These are phyloP conservation scores for Drosophila pullipes DNA, from an alignment of 2,888 invertebrate genomes.

Conservation along the genomic window DNA sequence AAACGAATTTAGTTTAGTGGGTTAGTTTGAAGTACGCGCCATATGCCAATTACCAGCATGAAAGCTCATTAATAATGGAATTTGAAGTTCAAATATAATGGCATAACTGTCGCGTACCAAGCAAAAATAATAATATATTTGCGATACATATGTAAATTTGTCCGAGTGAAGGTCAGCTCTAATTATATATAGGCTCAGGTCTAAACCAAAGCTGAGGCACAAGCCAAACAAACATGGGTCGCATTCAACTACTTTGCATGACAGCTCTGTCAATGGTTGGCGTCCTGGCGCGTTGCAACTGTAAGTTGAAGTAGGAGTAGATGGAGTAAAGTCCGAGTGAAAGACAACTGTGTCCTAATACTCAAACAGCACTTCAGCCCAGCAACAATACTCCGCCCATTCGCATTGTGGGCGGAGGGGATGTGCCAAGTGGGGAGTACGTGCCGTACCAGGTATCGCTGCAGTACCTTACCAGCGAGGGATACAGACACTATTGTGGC, in stretches of 20 bases:
- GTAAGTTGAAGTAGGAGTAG: conserved; percentile 31
- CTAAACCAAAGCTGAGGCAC: conserved; percentile 28
- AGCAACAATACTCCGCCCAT: conserved; percentile 29
- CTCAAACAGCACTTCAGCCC: conserved; percentile 51
- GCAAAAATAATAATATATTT: conserved; percentile 13
- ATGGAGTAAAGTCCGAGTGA: background rate
- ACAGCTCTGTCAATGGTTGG: conserved; percentile 22
- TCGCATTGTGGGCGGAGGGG: conserved; percentile 80
- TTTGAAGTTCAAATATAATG: conserved; percentile 78
- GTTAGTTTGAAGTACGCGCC: conserved; percentile 13
- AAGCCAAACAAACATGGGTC: conserved; percentile 48
- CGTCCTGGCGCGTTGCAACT: conserved; percentile 43
- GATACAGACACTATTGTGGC: conserved; percentile 82
- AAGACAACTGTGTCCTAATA: no score
- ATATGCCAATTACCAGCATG: conserved; percentile 63
- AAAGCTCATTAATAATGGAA: conserved; percentile 47
- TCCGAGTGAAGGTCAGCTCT: conserved; percentile 32
- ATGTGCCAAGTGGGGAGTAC: conserved; percentile 67
- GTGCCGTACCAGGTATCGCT: conserved; percentile 84
- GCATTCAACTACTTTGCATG: conserved; percentile 32
- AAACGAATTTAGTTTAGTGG: conserved; percentile 14
- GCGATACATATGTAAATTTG: conserved; percentile 68
- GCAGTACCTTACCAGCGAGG: conserved; percentile 67
- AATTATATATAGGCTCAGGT: conserved; percentile 35
- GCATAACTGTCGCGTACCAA: conserved; percentile 50